These are phyloP conservation scores for Platichthys flesus DNA, from an alignment of 2,113 vertebrate species.

Conservation along the genomic window DNA sequence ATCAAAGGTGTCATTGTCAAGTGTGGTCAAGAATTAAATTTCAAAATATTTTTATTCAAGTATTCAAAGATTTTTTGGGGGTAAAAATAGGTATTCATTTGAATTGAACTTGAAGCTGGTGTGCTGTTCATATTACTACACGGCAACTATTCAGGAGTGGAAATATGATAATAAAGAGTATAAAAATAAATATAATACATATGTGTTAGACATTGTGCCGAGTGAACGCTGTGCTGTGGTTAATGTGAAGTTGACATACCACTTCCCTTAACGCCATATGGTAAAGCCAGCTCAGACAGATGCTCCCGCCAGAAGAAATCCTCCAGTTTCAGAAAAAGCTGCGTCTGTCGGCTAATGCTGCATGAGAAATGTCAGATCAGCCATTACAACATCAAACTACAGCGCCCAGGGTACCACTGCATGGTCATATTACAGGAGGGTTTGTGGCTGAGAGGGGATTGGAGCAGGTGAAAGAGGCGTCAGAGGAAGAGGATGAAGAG, in stretches of 20 bases:
- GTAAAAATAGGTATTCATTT: too few species aligned
- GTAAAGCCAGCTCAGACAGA: conserved; percentile 83
- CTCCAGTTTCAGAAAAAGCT: conserved; percentile 89
- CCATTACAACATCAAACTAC: conserved; percentile 28
- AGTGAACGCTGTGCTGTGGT: background rate
- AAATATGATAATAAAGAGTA: background rate
- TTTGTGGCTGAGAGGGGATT: conserved; percentile 13
- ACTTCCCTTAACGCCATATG: conserved; percentile 91
- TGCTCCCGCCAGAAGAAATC: conserved; percentile 92
- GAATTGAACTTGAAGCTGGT: too few species aligned
- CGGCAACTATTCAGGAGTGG: background rate
- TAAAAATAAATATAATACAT: too few species aligned
- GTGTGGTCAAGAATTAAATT: too few species aligned
- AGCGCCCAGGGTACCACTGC: conserved; percentile 19
- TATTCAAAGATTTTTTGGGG: too few species aligned
- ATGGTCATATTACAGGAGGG: conserved; percentile 17
- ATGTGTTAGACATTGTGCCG: background rate
- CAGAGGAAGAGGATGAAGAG: conserved; percentile 15
- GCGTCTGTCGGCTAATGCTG: conserved; percentile 75
- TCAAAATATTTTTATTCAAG: too few species aligned
- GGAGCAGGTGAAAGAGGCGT: conserved; percentile 14
- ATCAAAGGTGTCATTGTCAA: too few species aligned
- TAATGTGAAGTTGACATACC: conserved; percentile 81
- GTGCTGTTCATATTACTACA: too few species aligned
- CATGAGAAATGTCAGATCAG: conserved; percentile 34